phyloP scores from a whole-genome alignment of 2,113 vertebrate species.

The Aix galericulata region DNA sequence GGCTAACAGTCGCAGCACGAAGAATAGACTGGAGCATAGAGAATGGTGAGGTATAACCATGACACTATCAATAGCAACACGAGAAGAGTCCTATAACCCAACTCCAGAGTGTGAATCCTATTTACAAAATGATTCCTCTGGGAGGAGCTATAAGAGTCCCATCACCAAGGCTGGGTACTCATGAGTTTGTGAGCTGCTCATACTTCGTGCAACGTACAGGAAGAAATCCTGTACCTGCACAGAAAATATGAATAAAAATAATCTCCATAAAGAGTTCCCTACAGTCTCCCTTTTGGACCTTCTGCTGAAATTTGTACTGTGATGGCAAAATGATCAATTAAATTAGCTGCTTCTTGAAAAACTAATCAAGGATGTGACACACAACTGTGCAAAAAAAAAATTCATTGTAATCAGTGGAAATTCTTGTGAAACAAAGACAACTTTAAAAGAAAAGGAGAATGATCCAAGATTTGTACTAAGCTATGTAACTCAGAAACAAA shows the following conservation, averaged over 20 bases:
- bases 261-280: not conserved
- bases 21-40: not conserved
- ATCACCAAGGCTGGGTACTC: not conserved
- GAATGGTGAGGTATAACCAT: not conserved
- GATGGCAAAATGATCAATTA: not conserved
- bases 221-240: not conserved
- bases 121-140: not conserved
- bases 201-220: not conserved
- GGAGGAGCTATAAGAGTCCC: not conserved
- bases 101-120: not conserved
- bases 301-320: not conserved
- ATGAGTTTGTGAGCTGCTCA: not conserved
- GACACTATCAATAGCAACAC: not conserved
- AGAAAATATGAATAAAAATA: not conserved
- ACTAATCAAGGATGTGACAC: not conserved
- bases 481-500: not conserved
- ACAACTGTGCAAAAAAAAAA: not conserved
- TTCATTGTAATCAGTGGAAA: not conserved
- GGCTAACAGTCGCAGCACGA: not conserved
- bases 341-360: not conserved
- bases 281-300: not conserved
- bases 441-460: not conserved
- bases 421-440: not conserved
- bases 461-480: not conserved
- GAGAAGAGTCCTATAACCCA: not conserved